Evolutionary conservation across 2,797 vertebrate genomes (phyloP).

Genomic region (Champsocephalus esox): DNA sequence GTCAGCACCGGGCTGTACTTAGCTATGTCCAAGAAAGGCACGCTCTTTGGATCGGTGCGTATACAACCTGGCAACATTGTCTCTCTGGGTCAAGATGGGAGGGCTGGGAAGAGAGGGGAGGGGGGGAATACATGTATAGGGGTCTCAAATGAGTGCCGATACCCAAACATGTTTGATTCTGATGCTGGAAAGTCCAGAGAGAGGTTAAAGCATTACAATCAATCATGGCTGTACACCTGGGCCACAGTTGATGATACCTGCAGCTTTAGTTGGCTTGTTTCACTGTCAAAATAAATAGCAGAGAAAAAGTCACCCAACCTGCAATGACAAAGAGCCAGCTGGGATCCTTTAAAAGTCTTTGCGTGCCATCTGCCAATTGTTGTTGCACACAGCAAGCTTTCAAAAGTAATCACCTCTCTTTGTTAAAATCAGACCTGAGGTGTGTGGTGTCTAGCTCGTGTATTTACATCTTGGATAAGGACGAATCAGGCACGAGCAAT

Average conservation of each 20-base stretch:
- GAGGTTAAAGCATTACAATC: conserved; percentile 62
- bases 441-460: conserved; percentile 66
- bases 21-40: conserved; percentile 95
- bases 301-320: conserved; percentile 49
- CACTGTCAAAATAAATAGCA: conserved; percentile 73
- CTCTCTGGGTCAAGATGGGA: conserved; percentile 60
- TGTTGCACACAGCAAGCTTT: conserved; percentile 62
- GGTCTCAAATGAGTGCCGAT: conserved; percentile 52
- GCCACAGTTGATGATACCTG: conserved; percentile 64
- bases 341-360: conserved; percentile 63
- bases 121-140: conserved; percentile 46
- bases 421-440: conserved; percentile 64
- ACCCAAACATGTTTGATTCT: conserved; percentile 55
- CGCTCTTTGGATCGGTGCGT: conserved; percentile 95
- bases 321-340: conserved; percentile 75
- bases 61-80: conserved; percentile 69
- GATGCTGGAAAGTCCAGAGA: conserved; percentile 54
- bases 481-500: conserved; percentile 72
- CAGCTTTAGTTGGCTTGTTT: conserved; percentile 63
- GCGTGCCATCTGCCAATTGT: conserved; percentile 80
- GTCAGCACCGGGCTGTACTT: conserved; percentile 94
- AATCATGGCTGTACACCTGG: conserved; percentile 75
- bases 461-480: conserved; percentile 51
- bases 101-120: conserved; percentile 26
- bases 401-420: conserved; percentile 65